Evolutionary conservation across 1,140 invertebrate species (phyloP), one percentile per base, ranked within the genome.

Genomic region (Bactericera cockerelli): DNA sequence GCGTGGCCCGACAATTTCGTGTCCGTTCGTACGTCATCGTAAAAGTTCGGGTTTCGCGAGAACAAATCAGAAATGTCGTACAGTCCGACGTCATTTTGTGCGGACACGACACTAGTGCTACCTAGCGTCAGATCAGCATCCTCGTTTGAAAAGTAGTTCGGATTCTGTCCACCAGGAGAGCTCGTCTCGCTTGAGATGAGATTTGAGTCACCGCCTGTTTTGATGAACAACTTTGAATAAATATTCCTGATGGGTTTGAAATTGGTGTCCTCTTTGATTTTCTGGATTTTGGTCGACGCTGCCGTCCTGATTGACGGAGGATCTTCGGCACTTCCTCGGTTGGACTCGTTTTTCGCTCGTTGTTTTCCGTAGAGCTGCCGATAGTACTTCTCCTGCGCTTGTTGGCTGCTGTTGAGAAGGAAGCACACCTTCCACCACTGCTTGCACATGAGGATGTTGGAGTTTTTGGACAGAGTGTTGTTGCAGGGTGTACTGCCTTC

Each of bases 401-500:
- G 42, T 49, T 49, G 42, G 19, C 42, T 49, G 42, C 22, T 49
- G 25, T 85, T 85, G 67, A 88, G 84, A 74, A 88, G 82, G 80
- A 84, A 87, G 68, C 86, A 89, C 57, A 87, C 85, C 72, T 84
- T 85, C 85, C 86, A 88, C 85, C 86, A 89, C 74, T 87, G 83
- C 70, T 84, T 83, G 74, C 84, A 86, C 80, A 86, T 84, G 59
- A 87, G 71, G 67, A 85, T 79, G 72, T 84, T 84, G 72, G 84
- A 84, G 22, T 49, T 49, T n/a, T 49, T 49, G 22, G 42, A 31
- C 28, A 31, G 28, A 4, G 28, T 31, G 28, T 31, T 31, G 28
- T 31, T 31, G 28, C 4, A 13, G 28, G 28, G 28, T 6, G 28
- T 4, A 6, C 28, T 13, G 4, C 13, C 28, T 6, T 31, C 4